Evolutionary conservation across 2,113 vertebrate species (phyloP), one percentile per base, ranked within the genome.

Genomic region (Chionodraco myersi): DNA sequence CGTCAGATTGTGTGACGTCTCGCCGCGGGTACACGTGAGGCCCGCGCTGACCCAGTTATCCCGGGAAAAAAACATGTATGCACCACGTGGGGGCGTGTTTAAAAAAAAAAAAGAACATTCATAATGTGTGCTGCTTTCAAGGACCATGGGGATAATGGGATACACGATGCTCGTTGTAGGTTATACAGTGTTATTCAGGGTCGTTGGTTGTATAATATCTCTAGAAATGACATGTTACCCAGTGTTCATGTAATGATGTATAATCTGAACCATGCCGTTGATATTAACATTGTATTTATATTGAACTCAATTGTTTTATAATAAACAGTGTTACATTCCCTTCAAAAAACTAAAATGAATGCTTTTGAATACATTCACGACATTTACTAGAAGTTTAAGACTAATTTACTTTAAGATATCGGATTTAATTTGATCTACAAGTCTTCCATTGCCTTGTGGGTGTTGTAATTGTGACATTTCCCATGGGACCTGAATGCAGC

Each of bases 1-100:
- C 74, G 63, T 85, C 48, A 2, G 45, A 74, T 63, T 54, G 82
- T 72, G 93, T 89, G 67, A 73, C 81, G 83, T 85, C 82, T 78
- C 74, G 90, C 85, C 80, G 91, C 83, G 90, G 94, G 54, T 87
- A 92, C 96, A 96, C 95, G 96, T 96, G 96, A 95, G 94, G 83
- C 79, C 59, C 64, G 66, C 59, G 68, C 4, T 92, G 90, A 91
- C 85, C 96, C 94, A 96, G 90, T 96, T 93, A 90, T 56, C 44
- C 58, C 67, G 54, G 26, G 66, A 72, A 74, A 67, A 54, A 26
- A 65, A 86, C 87, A 76, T 89, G 91, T 83, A 57, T 13, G 82
- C 82, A 92, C 88, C 95, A 94, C 94, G 93, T 95, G 94, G 93
- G 92, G 94, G 92, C 80, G 91, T 83, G 80, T 18, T 82, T 5